A percentile compares a stretch with the other conserved stretches of the same genome.
phyloP scores from a whole-genome alignment of 2,888 invertebrate species.

The Podabrus alpinus region DNA sequence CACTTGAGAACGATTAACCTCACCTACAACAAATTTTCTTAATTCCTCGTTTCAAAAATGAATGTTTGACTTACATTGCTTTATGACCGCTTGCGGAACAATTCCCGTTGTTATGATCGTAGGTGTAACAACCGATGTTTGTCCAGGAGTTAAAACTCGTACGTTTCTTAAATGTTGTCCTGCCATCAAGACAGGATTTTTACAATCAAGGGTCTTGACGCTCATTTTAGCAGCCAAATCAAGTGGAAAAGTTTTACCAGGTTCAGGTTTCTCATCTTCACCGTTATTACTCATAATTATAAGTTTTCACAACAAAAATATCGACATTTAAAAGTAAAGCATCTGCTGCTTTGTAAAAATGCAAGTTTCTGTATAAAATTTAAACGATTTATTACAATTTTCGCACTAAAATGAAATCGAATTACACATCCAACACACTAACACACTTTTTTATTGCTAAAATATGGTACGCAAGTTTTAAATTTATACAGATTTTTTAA shows the following conservation, averaged over 20 bases:
- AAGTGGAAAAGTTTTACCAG: slow-evolving; percentile 61
- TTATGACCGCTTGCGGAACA: slow-evolving; percentile 59
- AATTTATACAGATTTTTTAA: slow-evolving; percentile 9
- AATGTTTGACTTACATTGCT: slow-evolving; percentile 52
- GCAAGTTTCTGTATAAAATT: neutral
- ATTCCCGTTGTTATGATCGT: slow-evolving; percentile 55
- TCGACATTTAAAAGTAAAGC: slow-evolving; percentile 14
- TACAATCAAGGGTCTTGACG: slow-evolving; percentile 56
- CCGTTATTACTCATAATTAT: slow-evolving; percentile 50
- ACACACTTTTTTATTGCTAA: slow-evolving; percentile 1
- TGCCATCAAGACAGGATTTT: slow-evolving; percentile 51
- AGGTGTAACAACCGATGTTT: slow-evolving; percentile 45
- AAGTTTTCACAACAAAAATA: neutral
- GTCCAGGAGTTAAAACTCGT: slow-evolving; percentile 50
- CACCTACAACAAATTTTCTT: slow-evolving; percentile 19
- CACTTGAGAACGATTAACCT: slow-evolving; percentile 26
- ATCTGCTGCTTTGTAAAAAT: slow-evolving; percentile 12
- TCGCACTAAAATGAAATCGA: neutral
- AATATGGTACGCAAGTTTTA: neutral
- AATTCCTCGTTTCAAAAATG: neutral
- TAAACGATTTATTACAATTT: neutral
- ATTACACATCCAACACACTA: neutral
- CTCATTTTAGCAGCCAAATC: slow-evolving; percentile 60
- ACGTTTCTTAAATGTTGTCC: slow-evolving; percentile 52
- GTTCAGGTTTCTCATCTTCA: slow-evolving; percentile 62